These are phyloP conservation scores for Archivesica marissinica DNA, from an alignment of 1,140 invertebrate species.

Conservation along the genomic window DNA sequence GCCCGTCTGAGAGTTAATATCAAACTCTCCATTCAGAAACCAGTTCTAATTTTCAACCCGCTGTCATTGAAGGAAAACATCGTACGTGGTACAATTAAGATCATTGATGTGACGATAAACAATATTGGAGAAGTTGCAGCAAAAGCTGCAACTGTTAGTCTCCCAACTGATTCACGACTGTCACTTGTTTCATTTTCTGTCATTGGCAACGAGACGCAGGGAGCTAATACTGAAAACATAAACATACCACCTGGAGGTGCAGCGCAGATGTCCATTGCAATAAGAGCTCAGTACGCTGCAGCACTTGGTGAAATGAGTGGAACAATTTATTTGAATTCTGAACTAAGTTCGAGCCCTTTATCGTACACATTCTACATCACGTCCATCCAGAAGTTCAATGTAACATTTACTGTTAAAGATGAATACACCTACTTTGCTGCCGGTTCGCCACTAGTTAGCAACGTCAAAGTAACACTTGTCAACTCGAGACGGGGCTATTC, in stretches of 20 bases:
- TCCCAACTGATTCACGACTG: constrained; percentile 55
- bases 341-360: constrained; percentile 13
- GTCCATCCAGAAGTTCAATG: constrained; percentile 55
- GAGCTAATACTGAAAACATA: not conserved
- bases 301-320: constrained; percentile 61
- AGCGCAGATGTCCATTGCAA: constrained; percentile 41
- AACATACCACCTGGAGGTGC: constrained; percentile 44
- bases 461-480: constrained; percentile 59
- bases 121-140: constrained; percentile 62
- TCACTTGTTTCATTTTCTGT: constrained; percentile 58
- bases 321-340: constrained; percentile 55
- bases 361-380: constrained; percentile 60
- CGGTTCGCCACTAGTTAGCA: constrained; percentile 61
- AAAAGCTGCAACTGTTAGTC: constrained; percentile 44
- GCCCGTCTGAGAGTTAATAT: constrained; percentile 28
- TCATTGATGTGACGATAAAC: constrained; percentile 60
- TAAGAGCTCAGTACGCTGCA: constrained; percentile 21
- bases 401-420: constrained; percentile 69
- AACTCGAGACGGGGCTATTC: constrained; percentile 41
- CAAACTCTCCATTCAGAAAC: constrained; percentile 42
- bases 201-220: not conserved
- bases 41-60: constrained; percentile 24
- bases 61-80: constrained; percentile 28
- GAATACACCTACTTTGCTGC: constrained; percentile 71
- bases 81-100: constrained; percentile 10